A percentile compares a stretch with the other conserved stretches of the same genome.
phyloP scores from a whole-genome alignment of 2,797 vertebrate species.

The Otolemur crassicaudatus region DNA sequence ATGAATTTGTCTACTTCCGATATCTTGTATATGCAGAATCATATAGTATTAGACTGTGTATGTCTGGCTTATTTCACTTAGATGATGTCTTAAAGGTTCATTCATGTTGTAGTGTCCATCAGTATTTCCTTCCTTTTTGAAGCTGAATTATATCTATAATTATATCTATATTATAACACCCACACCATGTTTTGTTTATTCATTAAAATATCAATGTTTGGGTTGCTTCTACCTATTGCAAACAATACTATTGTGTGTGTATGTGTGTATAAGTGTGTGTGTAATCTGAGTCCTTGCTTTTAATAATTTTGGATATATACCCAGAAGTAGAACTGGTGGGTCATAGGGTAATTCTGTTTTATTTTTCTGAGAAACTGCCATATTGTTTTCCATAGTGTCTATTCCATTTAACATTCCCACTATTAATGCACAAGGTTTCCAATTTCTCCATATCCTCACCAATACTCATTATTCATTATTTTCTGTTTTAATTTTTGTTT shows the following conservation, averaged over 20 bases:
- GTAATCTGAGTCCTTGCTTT: too few species aligned
- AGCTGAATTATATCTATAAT: not conserved
- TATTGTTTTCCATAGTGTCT: too few species aligned
- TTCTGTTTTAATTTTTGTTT: not conserved
- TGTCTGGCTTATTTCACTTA: not conserved
- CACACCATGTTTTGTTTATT: not conserved
- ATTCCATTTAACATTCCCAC: too few species aligned
- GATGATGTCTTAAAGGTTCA: not conserved
- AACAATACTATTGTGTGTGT: not conserved
- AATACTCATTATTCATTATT: not conserved
- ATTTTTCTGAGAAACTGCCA: too few species aligned
- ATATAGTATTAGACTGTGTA: not conserved
- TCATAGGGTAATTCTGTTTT: too few species aligned
- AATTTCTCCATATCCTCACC: not conserved
- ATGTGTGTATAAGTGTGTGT: too few species aligned
- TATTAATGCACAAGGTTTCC: not conserved
- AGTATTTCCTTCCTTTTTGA: slow-evolving; percentile 28
- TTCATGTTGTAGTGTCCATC: not conserved
- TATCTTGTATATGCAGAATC: not conserved
- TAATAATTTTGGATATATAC: too few species aligned
- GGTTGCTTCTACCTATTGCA: not conserved
- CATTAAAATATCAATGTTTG: not conserved
- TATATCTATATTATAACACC: not conserved
- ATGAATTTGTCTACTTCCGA: not conserved
- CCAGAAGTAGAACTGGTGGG: too few species aligned